phyloP scores from a whole-genome alignment of 2,113 vertebrate species.

The Urocolius indicus region DNA sequence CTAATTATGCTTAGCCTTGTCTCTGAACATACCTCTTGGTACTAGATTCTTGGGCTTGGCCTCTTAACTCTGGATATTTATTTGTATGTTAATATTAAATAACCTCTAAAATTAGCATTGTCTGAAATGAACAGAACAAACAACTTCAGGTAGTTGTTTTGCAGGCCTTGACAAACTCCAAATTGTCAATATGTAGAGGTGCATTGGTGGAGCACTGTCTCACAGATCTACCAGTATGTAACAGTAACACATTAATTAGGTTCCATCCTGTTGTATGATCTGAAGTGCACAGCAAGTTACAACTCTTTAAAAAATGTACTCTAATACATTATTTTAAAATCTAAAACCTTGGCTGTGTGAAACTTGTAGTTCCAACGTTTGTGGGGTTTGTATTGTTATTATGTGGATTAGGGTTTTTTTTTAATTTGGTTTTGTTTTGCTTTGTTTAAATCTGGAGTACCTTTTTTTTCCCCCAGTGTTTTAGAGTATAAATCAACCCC shows the following conservation, averaged over 20 bases:
- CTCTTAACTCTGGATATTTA: background rate
- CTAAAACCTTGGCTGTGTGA: background rate
- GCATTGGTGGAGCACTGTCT: background rate
- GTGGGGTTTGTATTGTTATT: background rate
- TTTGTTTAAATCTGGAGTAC: background rate
- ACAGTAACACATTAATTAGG: rapidly evolving
- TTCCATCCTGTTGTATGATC: background rate
- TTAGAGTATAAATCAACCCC: background rate
- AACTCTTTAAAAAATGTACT: background rate
- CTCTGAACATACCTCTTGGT: background rate
- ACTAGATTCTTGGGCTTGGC: background rate
- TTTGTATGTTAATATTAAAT: background rate
- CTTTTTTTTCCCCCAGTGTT: background rate
- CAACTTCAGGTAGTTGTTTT: background rate
- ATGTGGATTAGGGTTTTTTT: background rate
- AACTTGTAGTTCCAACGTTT: background rate
- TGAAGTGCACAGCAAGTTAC: background rate
- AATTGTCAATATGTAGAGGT: background rate
- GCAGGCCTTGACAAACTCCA: background rate
- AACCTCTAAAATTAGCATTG: background rate
- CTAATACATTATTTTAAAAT: background rate
- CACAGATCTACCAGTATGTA: background rate
- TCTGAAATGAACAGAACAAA: background rate
- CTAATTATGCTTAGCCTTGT: background rate
- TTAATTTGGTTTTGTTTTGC: background rate